Conservation (phyloP, 1,140 invertebrate species). For the Drosophila orosa region DNA sequence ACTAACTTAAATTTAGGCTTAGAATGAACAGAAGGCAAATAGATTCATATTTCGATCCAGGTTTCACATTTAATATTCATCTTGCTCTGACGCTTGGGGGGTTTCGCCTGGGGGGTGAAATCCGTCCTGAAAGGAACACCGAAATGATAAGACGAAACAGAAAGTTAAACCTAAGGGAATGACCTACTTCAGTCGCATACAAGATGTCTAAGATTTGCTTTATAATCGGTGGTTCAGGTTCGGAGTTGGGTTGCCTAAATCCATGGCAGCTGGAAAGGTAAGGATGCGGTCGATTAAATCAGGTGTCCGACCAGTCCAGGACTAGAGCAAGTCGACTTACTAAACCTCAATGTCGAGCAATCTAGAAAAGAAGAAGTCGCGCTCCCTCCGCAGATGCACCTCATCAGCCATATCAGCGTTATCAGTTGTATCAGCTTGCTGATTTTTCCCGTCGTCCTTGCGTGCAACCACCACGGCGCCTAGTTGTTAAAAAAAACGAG, state of each 20-base stretch:
- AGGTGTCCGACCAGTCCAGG: background rate
- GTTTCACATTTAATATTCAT: constrained; percentile 77
- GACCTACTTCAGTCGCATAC: constrained; percentile 97
- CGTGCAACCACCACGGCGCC: constrained; percentile 86
- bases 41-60: constrained; percentile 39
- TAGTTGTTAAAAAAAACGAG: constrained; percentile 49
- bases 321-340: constrained; percentile 61
- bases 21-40: no score
- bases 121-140: constrained; percentile 90
- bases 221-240: constrained; percentile 91
- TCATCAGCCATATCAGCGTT: constrained; percentile 84
- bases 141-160: constrained; percentile 32
- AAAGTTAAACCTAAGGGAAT: constrained; percentile 1
- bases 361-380: constrained; percentile 99
- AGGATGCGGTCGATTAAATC: background rate
- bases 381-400: constrained; percentile 97
- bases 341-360: constrained; percentile 98
- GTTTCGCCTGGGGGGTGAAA: constrained; percentile 96
- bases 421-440: no score
- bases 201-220: constrained; percentile 97
- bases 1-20: no score
- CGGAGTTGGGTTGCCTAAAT: constrained; percentile 90
- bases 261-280: constrained; percentile 92
- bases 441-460: constrained; percentile 70
- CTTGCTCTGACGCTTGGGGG: constrained; percentile 90